Evolutionary conservation across 2,797 vertebrate species (phyloP).

Genomic region (Saxicola maurus): DNA sequence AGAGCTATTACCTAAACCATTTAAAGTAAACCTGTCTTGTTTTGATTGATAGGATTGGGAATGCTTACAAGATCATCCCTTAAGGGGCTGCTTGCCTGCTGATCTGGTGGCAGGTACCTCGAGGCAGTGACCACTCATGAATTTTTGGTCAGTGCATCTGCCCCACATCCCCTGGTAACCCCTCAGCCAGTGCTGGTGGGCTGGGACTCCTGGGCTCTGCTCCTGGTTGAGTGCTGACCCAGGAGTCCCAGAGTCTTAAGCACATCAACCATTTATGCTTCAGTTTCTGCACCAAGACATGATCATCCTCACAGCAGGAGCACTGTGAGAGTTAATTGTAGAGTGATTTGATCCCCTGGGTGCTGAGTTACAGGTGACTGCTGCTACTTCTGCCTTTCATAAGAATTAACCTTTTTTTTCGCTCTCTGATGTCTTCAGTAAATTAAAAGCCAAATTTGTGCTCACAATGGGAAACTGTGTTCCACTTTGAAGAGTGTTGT

Average conservation of each 20-base stretch:
- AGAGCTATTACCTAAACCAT: constrained; percentile 25
- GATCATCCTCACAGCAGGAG: background rate
- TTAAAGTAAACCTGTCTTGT: constrained; percentile 28
- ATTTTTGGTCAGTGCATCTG: background rate
- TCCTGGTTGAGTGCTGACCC: background rate
- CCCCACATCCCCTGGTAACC: background rate
- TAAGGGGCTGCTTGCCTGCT: background rate
- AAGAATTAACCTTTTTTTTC: background rate
- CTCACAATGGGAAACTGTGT: constrained; percentile 26
- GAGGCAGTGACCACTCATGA: background rate
- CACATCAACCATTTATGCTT: background rate
- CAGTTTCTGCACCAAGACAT: background rate
- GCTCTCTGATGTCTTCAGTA: background rate
- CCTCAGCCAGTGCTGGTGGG: background rate
- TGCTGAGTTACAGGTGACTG: background rate
- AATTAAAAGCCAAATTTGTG: constrained; percentile 25
- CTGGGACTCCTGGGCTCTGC: background rate
- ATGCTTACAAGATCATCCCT: background rate
- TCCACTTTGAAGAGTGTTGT: constrained; percentile 21
- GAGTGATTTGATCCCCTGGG: background rate
- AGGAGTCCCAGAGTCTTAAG: background rate
- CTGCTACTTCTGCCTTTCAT: background rate
- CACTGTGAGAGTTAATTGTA: background rate
- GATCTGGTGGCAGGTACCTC: background rate
- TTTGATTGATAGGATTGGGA: constrained; percentile 28